Evolutionary conservation across 2,797 vertebrate genomes (phyloP), one percentile per base, ranked within the genome.

Genomic region (Sphenodon punctatus): DNA sequence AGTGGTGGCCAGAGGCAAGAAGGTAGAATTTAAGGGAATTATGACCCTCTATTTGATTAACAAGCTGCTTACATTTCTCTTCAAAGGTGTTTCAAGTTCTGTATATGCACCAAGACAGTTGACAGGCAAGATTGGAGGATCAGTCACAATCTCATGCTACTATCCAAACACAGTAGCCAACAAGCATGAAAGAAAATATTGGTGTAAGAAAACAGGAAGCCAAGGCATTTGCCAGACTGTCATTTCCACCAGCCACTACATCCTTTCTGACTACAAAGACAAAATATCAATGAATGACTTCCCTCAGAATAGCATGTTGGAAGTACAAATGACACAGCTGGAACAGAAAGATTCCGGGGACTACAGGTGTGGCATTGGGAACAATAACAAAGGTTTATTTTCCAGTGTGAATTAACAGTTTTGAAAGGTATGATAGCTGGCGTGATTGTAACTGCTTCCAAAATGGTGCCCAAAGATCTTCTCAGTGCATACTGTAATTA

Each of bases 311-410:
- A 90, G 93, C 67, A 32, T 90, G 39, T 94, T 96, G 68, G 1
- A 4, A 1, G 92, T 96, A 85, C 91, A 60, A 0, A 61, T 96
- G 89, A 69, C 71, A 6, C 78, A 19, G 23, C 85, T 96, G 77
- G 55, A 82, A 53, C 48, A 2, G 3, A 58, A 20, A 0, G 95
- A 96, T 7, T 14, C 34, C 0, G 94, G 95, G 10, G 53, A 8
- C 49, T 96, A 96, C 42, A 89, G 91, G 32, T 96, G 95, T 1
- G 95, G 94, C 63, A 93, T 96, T 0, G 96, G 96, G 27, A 30
- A 15, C 36, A 25, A 11, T 25, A 94, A 91, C 17, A 3, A 22
- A 1, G 67, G 36, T 17, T 70, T 94, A 6, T 85, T 80, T 27
- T 51, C 79, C 82, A 70, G 41, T 56, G 80, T 96, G 75, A 91